A percentile compares a stretch with the other conserved stretches of the same genome.
These are phyloP conservation scores for Cryptus viduatorius DNA, from an alignment of 2,888 invertebrate genomes.

Conservation along the genomic window DNA sequence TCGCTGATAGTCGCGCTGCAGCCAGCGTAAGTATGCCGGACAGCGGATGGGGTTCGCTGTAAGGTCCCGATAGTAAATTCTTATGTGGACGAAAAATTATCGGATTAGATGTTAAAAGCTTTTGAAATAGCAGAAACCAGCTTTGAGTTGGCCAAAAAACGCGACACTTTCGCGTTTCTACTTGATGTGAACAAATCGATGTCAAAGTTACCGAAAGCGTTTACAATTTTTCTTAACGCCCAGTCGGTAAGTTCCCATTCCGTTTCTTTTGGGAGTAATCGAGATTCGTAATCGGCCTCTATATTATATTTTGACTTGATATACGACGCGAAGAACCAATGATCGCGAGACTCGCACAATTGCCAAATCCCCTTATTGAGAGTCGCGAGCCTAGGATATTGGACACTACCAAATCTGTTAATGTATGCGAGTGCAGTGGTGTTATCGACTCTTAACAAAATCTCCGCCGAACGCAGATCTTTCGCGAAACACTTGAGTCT, in stretches of 20 bases:
- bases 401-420: slow-evolving; percentile 17
- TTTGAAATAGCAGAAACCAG: too few species aligned
- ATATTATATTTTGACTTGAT: slow-evolving; percentile 17
- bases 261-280: slow-evolving; percentile 5
- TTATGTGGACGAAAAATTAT: too few species aligned
- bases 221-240: not conserved
- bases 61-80: too few species aligned
- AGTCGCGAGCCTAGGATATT: not conserved
- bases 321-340: slow-evolving; percentile 19
- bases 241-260: slow-evolving; percentile 7
- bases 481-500: slow-evolving; percentile 5
- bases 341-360: slow-evolving; percentile 17
- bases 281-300: slow-evolving; percentile 12
- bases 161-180: not conserved
- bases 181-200: slow-evolving; percentile 13
- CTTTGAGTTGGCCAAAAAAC: too few species aligned
- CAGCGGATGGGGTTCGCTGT: too few species aligned
- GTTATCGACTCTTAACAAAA: slow-evolving; percentile 3
- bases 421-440: slow-evolving; percentile 23
- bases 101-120: too few species aligned
- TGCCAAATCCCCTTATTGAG: slow-evolving; percentile 20
- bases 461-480: not conserved
- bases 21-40: slow-evolving; percentile 56
- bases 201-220: not conserved
- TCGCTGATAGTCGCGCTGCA: slow-evolving; percentile 72